Evolutionary conservation across 2,797 vertebrate genomes (phyloP), one percentile per base, ranked within the genome.

Genomic region (Anguilla marmorata): DNA sequence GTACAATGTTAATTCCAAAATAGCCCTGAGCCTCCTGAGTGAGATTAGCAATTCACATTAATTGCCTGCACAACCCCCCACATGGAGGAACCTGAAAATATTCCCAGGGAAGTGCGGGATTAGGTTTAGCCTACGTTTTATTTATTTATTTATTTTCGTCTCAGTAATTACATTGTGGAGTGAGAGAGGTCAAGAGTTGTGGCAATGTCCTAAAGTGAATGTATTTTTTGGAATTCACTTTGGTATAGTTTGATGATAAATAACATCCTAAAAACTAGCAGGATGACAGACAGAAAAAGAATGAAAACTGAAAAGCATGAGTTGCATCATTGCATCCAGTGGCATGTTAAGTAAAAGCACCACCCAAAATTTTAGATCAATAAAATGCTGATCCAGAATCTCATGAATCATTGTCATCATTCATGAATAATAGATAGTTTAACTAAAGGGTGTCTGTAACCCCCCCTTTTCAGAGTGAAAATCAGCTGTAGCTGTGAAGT

Each of bases 1-100:
- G 92, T 93, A 92, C 93, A 91, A 91, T 92, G 92, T 91, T 91
- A 90, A 91, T 92, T 91, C 86, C 89, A 88, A 87, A 88, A 83
- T 89, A 88, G 92, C 90, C 90, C 86, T 84, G 87, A 93, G 90
- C 93, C 88, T 91, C 90, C 90, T 19, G n/a, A 76, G 66, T 76
- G 27, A n/a, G 85, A 86, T 74, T 69, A 85, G 89, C 91, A 88
- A 87, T 94, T 93, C 92, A 91, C 90, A 89, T 93, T 94, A 93
- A 93, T 93, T 93, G 93, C 91, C 87, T 90, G 92, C 92, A 90
- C 90, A 93, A 89, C 63, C 91, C 89, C 90, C 58, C 91, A 12
- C 82, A 52, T 54, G 45, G 50, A 54, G 45, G 82, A 54, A 84
- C 50, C 85, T 76, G 52, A 72, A 90, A 91, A 4, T 52, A 88